Evolutionary conservation across 2,888 invertebrate genomes (phyloP), one percentile per base, ranked within the genome.

Genomic region (Epirrhoe alternata): DNA sequence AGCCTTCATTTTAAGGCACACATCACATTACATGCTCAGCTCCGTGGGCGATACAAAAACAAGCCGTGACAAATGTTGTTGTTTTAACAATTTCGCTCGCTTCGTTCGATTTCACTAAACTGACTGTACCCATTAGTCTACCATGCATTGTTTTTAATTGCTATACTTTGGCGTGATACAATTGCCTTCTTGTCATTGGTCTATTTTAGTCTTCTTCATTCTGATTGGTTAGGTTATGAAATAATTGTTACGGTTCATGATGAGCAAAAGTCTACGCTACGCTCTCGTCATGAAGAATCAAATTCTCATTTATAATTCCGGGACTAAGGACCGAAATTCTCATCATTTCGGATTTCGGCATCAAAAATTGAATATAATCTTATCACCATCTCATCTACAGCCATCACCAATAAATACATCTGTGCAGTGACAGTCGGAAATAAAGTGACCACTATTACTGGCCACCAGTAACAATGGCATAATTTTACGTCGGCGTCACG

Each of bases 361-460:
- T 63, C 30, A 75, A 76, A 79, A 78, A 77, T 73, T 74, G 82
- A 85, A 83, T 85, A 82, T 84, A 87, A 89, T 91, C 86, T 86
- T 88, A 89, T 90, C 90, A 74, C 68, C 73, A 85, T 83, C 85
- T 72, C n/a, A 49, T 72, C 73, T 81, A 86, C 74, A 76, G 76
- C 79, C 73, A 72, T 84, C 82, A 81, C 77, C 88, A 88, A 92
- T 92, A 92, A 92, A 92, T 90, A 91, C 87, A 88, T 91, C 92
- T 85, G 71, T 52, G 59, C 42, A 68, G 76, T 85, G 87, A 86
- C 86, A 81, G 79, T 80, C 77, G 65, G 75, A 83, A 79, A 86
- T 87, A 82, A 88, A 86, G 78, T 83, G 83, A 83, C 81, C 81
- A 79, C 75, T 33, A 35, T 49, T 49, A 16, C 47, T 33, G 57